phyloP scores from a whole-genome alignment of 2,113 vertebrate species.

The Coryphaenoides rupestris region DNA sequence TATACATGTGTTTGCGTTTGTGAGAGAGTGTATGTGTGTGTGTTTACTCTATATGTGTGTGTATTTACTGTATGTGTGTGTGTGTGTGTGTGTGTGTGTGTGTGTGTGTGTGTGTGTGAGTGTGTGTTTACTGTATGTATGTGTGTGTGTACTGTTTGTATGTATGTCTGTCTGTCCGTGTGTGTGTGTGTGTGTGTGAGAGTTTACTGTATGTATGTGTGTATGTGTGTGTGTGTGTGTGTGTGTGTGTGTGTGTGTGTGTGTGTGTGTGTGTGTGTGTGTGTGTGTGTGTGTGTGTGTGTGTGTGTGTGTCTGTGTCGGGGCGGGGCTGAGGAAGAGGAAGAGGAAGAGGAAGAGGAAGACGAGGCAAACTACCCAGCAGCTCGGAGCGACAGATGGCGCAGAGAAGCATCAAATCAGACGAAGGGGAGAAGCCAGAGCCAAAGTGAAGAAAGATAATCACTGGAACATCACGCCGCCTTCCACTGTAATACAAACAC shows the following conservation, averaged over 20 bases:
- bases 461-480: constrained; percentile 14
- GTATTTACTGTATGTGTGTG: neutral
- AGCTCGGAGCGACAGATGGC: constrained; percentile 37
- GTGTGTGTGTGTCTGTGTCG: constrained; percentile 12
- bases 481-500: too few species aligned
- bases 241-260: too few species aligned
- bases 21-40: too few species aligned
- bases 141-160: neutral
- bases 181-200: constrained; percentile 8
- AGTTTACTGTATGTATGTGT: constrained; percentile 24
- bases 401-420: constrained; percentile 8
- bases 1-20: too few species aligned
- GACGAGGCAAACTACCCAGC: constrained; percentile 31
- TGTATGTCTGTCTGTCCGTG: neutral
- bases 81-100: constrained; percentile 1
- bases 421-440: neutral
- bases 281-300: constrained; percentile 3
- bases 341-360: constrained; percentile 13
- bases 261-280: neutral
- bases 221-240: too few species aligned
- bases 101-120: constrained; percentile 9
- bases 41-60: neutral
- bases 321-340: constrained; percentile 1
- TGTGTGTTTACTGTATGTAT: constrained; percentile 1
- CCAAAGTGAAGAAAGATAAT: constrained; percentile 10